Evolutionary conservation across 2,888 invertebrate species (phyloP), one percentile per base, ranked within the genome.

Genomic region (Taenaris catops): DNA sequence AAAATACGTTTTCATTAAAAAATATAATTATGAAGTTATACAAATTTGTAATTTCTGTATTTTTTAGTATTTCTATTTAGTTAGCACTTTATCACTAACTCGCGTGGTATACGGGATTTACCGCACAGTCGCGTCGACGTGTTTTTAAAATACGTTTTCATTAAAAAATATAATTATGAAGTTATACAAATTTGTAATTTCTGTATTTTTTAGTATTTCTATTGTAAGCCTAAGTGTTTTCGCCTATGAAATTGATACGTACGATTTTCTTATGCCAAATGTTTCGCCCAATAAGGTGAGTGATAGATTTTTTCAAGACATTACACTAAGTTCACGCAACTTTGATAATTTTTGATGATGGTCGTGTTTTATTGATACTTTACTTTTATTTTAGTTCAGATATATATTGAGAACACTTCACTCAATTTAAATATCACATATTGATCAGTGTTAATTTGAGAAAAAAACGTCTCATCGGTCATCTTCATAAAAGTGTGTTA

Each of bases 251-350:
- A 58, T 79, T 31, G 75, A 84, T 49, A 68, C 89, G 42, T 95
- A 92, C 63, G 89, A 93, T 37, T 88, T 96, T 52, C 78, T 93
- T 9, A 96, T 96, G 95, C 95, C 95, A 41, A 91, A 93, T 76
- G 94, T 95, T 32, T 90, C 88, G 59, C 95, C 95, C 11, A 89
- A 92, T 58, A 89, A 88, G 81, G 95, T 95, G 88, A 90, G 91
- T 89, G 44, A 25, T 14, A 3, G 14, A 14, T n/a, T n/a, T n/a
- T 16, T 3, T 16, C 5, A 4, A 16, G 3, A 16, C 16, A 8
- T 26, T 0, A 16, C 12, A 4, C 8, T 3, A 16, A 16, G 6
- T 12, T 25, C 6, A 12, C 3, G 9, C 12, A n/a, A n/a, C n/a
- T n/a, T n/a, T n/a, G n/a, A n/a, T n/a, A n/a, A n/a, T n/a, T n/a